Evolutionary conservation across 2,113 vertebrate genomes (phyloP).

Genomic region (Phrynosoma platyrhinos): DNA sequence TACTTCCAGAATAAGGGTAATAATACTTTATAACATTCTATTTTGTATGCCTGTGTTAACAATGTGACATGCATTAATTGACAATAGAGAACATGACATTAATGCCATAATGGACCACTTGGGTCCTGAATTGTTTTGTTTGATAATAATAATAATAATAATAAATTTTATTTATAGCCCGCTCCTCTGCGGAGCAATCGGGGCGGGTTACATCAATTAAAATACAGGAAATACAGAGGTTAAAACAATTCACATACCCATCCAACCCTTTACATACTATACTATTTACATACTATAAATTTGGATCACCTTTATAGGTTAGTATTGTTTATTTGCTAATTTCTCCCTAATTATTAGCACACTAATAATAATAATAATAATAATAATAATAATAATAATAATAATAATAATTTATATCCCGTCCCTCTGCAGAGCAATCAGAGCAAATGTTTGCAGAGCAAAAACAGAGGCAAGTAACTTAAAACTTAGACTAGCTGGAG

Average conservation of each 20-base stretch:
- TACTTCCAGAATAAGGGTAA: background rate
- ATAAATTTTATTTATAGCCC: too few relatives aligned
- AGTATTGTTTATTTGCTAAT: background rate
- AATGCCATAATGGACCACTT: constrained; percentile 17
- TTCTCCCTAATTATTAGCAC: background rate
- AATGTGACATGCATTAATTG: background rate
- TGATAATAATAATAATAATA: background rate
- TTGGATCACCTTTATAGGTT: background rate
- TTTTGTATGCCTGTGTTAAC: background rate
- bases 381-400: too few relatives aligned
- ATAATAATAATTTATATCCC: too few relatives aligned
- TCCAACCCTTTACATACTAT: too few relatives aligned
- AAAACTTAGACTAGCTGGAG: background rate
- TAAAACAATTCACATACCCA: too few relatives aligned
- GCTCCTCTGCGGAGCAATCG: too few relatives aligned
- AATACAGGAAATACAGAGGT: too few relatives aligned
- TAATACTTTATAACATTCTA: background rate
- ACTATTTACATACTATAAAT: too few relatives aligned
- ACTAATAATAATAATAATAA: too few relatives aligned
- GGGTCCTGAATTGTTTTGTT: constrained; percentile 8
- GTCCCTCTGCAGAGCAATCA: too few relatives aligned
- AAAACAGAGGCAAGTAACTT: background rate
- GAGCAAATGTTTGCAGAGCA: too few relatives aligned
- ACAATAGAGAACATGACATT: background rate
- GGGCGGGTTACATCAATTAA: too few relatives aligned